Evolutionary conservation across 2,888 invertebrate genomes (phyloP).

Genomic region (Drosophila setosimentum): DNA sequence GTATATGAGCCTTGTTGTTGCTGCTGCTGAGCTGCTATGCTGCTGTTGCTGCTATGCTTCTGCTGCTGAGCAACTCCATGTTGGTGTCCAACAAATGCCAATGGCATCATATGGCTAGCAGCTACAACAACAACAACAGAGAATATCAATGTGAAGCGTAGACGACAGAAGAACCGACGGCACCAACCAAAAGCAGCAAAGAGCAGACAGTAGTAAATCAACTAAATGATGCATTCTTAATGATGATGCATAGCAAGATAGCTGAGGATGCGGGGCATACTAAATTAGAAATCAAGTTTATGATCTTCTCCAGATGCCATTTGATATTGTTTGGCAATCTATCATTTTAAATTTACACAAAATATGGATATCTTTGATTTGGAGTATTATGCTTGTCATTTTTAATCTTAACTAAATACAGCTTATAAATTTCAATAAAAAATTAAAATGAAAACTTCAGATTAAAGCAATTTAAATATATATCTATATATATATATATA

Average conservation of each 20-base stretch:
- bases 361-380: neutral
- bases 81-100: conserved; percentile 54
- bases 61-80: conserved; percentile 32
- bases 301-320: conserved; percentile 3
- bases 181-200: conserved; percentile 2
- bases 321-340: neutral
- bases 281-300: conserved; percentile 1
- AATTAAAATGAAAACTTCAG: neutral
- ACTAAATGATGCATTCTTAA: conserved; percentile 69
- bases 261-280: conserved; percentile 19
- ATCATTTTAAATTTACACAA: neutral
- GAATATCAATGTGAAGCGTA: conserved; percentile 28
- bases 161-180: conserved; percentile 36
- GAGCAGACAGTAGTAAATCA: conserved; percentile 65
- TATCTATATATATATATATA: too few relatives aligned
- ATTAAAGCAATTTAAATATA: neutral
- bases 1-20: conserved; percentile 27
- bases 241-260: conserved; percentile 1
- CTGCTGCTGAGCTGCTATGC: conserved; percentile 13
- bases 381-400: neutral
- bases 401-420: neutral
- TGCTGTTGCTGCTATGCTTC: conserved; percentile 10
- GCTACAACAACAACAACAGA: conserved; percentile 13
- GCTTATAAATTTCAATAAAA: neutral
- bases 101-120: conserved; percentile 58